Conservation (phyloP, 2,797 vertebrate species). For the Pseudochirops corinnae region DNA sequence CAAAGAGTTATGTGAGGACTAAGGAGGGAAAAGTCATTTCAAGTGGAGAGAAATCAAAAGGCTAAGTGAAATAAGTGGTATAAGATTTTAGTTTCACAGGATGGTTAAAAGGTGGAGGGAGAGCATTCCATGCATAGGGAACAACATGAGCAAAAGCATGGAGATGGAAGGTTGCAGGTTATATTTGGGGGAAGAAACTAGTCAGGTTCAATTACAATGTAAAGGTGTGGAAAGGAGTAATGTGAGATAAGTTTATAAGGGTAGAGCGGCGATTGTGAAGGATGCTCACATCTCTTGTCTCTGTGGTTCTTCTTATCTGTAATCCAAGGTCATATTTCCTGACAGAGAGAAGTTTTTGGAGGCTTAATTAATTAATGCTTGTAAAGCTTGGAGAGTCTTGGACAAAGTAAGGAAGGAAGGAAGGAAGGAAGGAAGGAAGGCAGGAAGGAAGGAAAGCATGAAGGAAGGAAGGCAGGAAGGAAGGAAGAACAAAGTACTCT, state of each 20-base stretch:
- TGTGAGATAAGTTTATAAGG: not conserved
- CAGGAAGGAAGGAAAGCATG: not conserved
- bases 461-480: not conserved
- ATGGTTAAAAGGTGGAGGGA: not conserved
- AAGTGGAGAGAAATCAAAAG: not conserved
- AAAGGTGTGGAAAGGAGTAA: not conserved
- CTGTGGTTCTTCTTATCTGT: not conserved
- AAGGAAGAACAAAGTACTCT: slow-evolving; percentile 24
- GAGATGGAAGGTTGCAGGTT: not conserved
- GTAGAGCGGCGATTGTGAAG: not conserved
- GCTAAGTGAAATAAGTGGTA: not conserved
- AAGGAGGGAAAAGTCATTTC: not conserved
- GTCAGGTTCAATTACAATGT: not conserved
- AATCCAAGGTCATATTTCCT: slow-evolving; percentile 10
- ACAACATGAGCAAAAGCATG: not conserved
- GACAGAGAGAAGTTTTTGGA: slow-evolving; percentile 2
- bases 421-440: too few relatives aligned
- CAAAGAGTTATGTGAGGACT: not conserved
- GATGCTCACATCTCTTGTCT: not conserved
- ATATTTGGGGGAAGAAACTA: not conserved
- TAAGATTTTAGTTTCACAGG: not conserved
- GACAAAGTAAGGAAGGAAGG: too few relatives aligned
- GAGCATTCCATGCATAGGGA: not conserved
- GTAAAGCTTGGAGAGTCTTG: slow-evolving; percentile 41
- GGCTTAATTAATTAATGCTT: slow-evolving; percentile 39